Evolutionary conservation across 2,888 invertebrate genomes (phyloP), one percentile per base, ranked within the genome.

Genomic region (Hirtodrosophila duncani): DNA sequence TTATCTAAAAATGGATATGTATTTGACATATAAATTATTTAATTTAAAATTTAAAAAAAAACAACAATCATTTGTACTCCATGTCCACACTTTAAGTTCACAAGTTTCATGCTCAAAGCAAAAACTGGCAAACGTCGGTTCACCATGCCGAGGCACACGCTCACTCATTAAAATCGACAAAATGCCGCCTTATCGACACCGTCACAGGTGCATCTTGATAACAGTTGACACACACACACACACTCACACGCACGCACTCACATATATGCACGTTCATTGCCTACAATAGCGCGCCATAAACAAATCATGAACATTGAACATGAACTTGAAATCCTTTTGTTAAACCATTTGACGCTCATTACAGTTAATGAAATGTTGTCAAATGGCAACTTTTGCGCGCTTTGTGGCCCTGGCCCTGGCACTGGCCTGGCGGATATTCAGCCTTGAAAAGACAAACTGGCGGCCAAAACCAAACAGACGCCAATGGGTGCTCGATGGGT

Each of bases 271-370:
- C 16, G 11, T 13, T 11, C 8, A 27, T 72, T 72, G 81, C 81
- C 80, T 78, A 80, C 71, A 71, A 71, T 37, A 53, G 59, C 43
- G 74, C 66, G 62, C 59, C 66, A 49, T 39, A 58, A 45, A 60
- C 51, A n/a, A n/a, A n/a, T n/a, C n/a, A n/a, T n/a, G n/a, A n/a
- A n/a, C n/a, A n/a, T 37, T 63, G 80, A 58, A 63, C 46, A 51
- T 69, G 66, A 67, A 67, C 62, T 66, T 59, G 68, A 71, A 72
- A 81, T 81, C 66, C 72, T 78, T 65, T 81, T 72, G 81, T 71
- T 52, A 43, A 21, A 7, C 65, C 26, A 41, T 48, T 60, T 51
- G 45, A 20, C 51, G 45, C 70, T 72, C 72, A 74, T 72, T 72
- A 72, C 34, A 46, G 44, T 31, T 62, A 68, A 78, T 81, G 51